These are phyloP conservation scores for Dimorphilus gyrociliatus DNA, from an alignment of 2,888 invertebrate species.

Conservation along the genomic window DNA sequence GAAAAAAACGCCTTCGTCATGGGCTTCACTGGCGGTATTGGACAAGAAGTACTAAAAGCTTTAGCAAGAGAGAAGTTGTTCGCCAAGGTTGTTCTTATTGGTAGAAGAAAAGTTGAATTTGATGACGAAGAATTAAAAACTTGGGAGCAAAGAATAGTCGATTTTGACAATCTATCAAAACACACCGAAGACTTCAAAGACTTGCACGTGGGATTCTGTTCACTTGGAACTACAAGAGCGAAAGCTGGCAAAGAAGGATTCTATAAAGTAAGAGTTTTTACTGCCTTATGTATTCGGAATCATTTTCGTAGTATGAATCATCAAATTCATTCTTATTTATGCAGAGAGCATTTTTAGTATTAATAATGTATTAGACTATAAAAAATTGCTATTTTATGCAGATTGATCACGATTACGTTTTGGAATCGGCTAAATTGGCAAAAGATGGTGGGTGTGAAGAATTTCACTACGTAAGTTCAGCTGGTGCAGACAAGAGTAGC, in stretches of 20 bases:
- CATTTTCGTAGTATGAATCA: no score
- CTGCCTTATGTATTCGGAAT: no score
- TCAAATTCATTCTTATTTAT: no score
- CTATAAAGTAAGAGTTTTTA: no score
- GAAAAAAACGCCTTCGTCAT: slow-evolving; percentile 38
- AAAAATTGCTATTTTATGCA: slow-evolving; percentile 39
- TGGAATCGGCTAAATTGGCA: slow-evolving; percentile 38
- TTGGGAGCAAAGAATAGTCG: slow-evolving; percentile 38
- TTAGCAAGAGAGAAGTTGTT: slow-evolving; percentile 33
- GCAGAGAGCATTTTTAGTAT: no score
- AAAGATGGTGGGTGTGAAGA: slow-evolving; percentile 38
- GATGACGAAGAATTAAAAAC: slow-evolving; percentile 10
- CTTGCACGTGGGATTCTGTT: slow-evolving; percentile 41
- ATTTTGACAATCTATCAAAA: slow-evolving; percentile 41
- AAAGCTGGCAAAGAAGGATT: slow-evolving; percentile 42
- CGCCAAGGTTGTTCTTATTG: slow-evolving; percentile 36
- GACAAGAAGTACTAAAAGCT: slow-evolving; percentile 35
- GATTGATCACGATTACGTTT: slow-evolving; percentile 41
- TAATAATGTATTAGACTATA: no score
- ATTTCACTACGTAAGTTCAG: slow-evolving; percentile 39
- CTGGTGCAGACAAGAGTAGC: slow-evolving; percentile 40
- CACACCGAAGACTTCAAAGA: slow-evolving; percentile 34
- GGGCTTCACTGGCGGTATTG: slow-evolving; percentile 42
- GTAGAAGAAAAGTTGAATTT: slow-evolving; percentile 33
- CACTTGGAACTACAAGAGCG: slow-evolving; percentile 41